Evolutionary conservation across 64 coral and sea anemone species (phyloP).

Genomic region (Actinia tenebrosa): DNA sequence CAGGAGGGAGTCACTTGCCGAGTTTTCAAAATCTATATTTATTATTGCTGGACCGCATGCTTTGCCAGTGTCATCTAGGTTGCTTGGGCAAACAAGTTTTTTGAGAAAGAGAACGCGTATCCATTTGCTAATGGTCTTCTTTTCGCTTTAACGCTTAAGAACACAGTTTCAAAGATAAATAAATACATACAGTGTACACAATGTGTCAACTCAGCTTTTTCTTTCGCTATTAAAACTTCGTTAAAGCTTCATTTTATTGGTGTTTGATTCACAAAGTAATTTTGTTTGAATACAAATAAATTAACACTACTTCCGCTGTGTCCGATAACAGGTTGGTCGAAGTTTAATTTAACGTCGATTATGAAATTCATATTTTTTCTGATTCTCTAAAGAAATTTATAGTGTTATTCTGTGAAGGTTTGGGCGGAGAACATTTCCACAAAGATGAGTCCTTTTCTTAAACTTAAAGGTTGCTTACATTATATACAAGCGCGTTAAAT

Average conservation of each 20-base stretch:
- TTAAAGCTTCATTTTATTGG: constrained; percentile 20
- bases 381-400: neutral
- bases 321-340: neutral
- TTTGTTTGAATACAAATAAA: constrained; percentile 30
- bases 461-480: neutral
- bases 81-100: constrained; percentile 30
- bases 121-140: neutral
- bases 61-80: neutral
- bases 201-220: neutral
- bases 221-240: constrained; percentile 1
- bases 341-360: neutral
- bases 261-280: constrained; percentile 8
- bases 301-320: constrained; percentile 22
- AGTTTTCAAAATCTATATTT: constrained; percentile 5
- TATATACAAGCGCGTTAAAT: neutral
- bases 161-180: neutral
- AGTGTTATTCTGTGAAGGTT: neutral
- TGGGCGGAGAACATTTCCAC: neutral
- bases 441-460: neutral
- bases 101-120: constrained; percentile 8
- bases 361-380: neutral
- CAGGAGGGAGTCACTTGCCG: constrained; percentile 16
- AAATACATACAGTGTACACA: neutral
- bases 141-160: neutral
- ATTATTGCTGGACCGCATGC: constrained; percentile 18